Evolutionary conservation across 2,797 vertebrate species (phyloP), one percentile per base, ranked within the genome.

Genomic region (Mastacembelus armatus): DNA sequence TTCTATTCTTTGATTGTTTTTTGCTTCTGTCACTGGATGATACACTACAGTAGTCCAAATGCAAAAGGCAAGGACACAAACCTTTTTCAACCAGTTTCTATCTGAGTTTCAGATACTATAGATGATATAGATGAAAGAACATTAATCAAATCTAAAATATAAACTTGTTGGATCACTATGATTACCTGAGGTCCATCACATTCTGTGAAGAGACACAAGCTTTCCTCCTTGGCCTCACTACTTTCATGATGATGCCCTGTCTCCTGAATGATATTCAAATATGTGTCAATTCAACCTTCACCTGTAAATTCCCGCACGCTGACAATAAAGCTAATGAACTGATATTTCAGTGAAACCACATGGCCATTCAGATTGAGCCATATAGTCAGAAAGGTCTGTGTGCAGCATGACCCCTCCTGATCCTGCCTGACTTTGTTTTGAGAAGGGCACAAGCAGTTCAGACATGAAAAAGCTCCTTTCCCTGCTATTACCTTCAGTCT

Each of bases 381-480:
- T 5, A 14, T 29, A 26, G 24, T 64, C 1, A 1, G 55, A 70
- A 58, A 40, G 80, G 56, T 75, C 57, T 54, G 43, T 7, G 16
- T 64, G 66, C 55, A 72, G 62, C 64, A 32, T 32, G 68, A 67
- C 47, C 75, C 73, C 59, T 26, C 60, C 74, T 56, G 77, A 19
- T 64, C 43, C 59, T 30, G 63, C 21, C 47, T 27, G 26, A 52
- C 42, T 66, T 80, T 88, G 78, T 90, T 90, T 81, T 78, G 67
- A 84, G 70, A 75, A 78, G 60, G 56, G 65, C 67, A 70, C 69
- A 7, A 85, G 80, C 78, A 32, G 67, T 64, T 81, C 74, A 9
- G 73, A 86, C 76, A 77, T 83, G 77, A 90, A 87, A 84, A 78
- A 83, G 75, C 67, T 69, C 33, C n/a, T n/a, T n/a, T n/a, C n/a